A percentile compares a stretch with the other conserved stretches of the same genome.
Evolutionary conservation across 2,888 invertebrate genomes (phyloP).

Genomic region (Plemyria rubiginata): DNA sequence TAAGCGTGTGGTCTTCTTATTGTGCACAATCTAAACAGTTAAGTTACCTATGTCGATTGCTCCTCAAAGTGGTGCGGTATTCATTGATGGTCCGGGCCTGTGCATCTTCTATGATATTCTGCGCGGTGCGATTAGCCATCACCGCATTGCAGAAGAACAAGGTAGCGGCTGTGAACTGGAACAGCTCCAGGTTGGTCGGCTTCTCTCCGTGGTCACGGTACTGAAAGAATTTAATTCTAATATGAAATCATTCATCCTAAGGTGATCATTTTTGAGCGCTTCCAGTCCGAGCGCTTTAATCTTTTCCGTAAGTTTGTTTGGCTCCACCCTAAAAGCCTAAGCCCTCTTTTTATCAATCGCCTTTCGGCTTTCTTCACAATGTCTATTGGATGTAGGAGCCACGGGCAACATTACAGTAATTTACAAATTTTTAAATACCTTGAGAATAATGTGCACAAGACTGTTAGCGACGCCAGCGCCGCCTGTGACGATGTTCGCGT

Average conservation of each 20-base stretch:
- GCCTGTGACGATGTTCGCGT: slow-evolving; percentile 74
- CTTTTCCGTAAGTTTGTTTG: too few species aligned
- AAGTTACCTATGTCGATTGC: slow-evolving; percentile 84
- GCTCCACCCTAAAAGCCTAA: too few species aligned
- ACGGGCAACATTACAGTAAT: too few species aligned
- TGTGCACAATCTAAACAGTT: too few species aligned
- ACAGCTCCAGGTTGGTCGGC: slow-evolving; percentile 73
- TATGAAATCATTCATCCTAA: too few species aligned
- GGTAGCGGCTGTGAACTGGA: slow-evolving; percentile 78
- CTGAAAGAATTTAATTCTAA: slow-evolving; percentile 47
- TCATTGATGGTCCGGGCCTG: slow-evolving; percentile 81
- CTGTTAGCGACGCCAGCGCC: slow-evolving; percentile 77
- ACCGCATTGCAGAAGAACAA: slow-evolving; percentile 79
- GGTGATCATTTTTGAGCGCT: too few species aligned
- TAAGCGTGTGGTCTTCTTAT: too few species aligned
- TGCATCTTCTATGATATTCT: slow-evolving; percentile 80
- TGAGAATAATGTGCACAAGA: slow-evolving; percentile 68
- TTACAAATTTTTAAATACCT: slow-evolving; percentile 53
- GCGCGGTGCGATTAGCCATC: slow-evolving; percentile 75
- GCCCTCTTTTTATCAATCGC: too few species aligned
- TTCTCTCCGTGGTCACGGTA: slow-evolving; percentile 73
- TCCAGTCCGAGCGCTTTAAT: too few species aligned
- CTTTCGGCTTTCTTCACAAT: too few species aligned
- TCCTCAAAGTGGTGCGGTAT: slow-evolving; percentile 78
- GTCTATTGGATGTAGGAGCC: too few species aligned